Conservation (phyloP, 2,797 vertebrate genomes). For the Florisuga fusca region DNA sequence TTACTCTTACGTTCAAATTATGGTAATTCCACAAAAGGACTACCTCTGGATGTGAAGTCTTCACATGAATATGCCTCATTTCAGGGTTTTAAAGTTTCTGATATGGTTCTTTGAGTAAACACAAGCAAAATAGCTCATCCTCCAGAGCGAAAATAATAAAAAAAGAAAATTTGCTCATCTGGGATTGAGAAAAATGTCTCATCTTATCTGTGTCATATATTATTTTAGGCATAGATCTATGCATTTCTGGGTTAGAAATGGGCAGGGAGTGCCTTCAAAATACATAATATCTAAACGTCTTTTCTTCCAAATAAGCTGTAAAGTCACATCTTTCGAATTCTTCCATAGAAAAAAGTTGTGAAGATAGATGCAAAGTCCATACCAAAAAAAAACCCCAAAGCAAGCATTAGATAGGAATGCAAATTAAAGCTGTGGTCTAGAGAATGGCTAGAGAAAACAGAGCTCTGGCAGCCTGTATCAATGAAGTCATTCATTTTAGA, state of each 20-base stretch:
- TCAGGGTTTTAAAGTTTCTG: conserved; percentile 17
- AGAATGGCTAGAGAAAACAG: neutral
- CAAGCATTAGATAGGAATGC: neutral
- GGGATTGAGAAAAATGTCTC: neutral
- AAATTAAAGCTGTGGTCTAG: neutral
- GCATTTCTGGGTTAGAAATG: neutral
- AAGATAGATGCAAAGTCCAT: neutral
- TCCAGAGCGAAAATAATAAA: neutral
- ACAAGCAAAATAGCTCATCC: neutral
- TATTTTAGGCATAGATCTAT: neutral
- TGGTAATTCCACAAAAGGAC: neutral
- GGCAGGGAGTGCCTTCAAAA: neutral
- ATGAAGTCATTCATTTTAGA: neutral
- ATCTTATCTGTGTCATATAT: neutral
- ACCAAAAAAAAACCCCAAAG: rapidly evolving
- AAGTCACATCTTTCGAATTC: neutral
- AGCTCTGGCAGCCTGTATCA: neutral
- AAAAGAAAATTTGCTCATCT: neutral
- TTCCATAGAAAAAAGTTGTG: neutral
- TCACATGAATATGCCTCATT: neutral
- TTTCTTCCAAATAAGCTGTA: neutral
- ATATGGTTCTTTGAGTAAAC: conserved; percentile 28
- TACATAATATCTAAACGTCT: neutral
- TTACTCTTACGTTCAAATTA: neutral
- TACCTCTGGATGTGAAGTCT: neutral